Evolutionary conservation across 2,888 invertebrate species (phyloP), one percentile per base, ranked within the genome.

Genomic region (Crocallis elinguaria): DNA sequence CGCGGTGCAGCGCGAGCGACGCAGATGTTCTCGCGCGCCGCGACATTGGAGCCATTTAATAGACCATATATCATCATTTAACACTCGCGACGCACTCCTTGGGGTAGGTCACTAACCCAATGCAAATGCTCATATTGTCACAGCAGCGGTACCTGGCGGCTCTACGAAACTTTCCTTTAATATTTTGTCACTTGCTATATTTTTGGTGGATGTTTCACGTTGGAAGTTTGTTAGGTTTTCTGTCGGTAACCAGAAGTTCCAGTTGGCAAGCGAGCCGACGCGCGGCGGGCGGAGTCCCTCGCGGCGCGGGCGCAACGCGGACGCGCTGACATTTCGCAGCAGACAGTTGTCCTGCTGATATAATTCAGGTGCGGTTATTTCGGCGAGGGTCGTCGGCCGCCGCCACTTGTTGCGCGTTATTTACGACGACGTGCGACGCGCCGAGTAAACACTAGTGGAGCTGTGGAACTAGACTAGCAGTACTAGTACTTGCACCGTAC

Each of bases 81-180:
- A 32, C 35, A 42, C 12, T 38, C 32, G 48, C 33, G 41, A 25
- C 52, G 36, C 52, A 23, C 43, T 46, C 44, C 57, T 60, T 58
- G 58, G 27, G 60, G 52, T 54, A 60, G 63, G 60, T 60, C 60
- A 60, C 49, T 57, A 35, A 57, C 45, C 56, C 46, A 37, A 38
- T 38, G 48, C 48, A 37, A n/a, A 39, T 21, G 25, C 32, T 35
- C 41, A 37, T 21, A 29, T n/a, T n/a, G n/a, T n/a, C n/a, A n/a
- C 6, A 29, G 16, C 9, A 21, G 27, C 42, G 37, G 37, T 41
- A 54, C 45, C 53, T 30, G 44, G 37, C 27, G 11, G 27, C 29
- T 27, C 33, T n/a, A 8, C 17, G 12, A 12, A 12, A 12, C 11
- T 11, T 16, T 38, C 30, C 41, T 42, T 50, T 11, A 23, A 29